Percentiles rank a stretch among this genome's conserved stretches.
Conservation (phyloP, 2,888 invertebrate genomes). For the Drosophila gaucha region DNA sequence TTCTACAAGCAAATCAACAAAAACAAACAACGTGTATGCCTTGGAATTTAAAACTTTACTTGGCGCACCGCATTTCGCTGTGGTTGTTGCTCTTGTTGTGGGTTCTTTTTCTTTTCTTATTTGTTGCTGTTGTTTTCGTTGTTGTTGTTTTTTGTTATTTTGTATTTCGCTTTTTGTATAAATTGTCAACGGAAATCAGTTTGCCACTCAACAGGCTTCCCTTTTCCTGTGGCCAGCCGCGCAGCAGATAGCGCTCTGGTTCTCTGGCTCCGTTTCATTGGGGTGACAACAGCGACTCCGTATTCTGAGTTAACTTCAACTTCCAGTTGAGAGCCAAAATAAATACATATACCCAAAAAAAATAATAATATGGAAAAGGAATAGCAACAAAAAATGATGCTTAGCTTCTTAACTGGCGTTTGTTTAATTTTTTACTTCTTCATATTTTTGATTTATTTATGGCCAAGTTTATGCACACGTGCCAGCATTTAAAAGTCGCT, state of each 20-base stretch:
- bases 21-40: conserved; percentile 75
- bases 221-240: conserved; percentile 76
- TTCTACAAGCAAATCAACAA: conserved; percentile 73
- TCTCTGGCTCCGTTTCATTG: conserved; percentile 30
- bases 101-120: conserved; percentile 3
- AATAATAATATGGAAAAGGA: conserved; percentile 2
- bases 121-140: conserved; percentile 19
- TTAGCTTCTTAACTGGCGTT: conserved; percentile 39
- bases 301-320: conserved; percentile 26
- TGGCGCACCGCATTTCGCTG: conserved; percentile 31
- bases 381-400: conserved; percentile 16
- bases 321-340: conserved; percentile 37
- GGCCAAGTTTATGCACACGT: conserved; percentile 65
- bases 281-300: conserved; percentile 44
- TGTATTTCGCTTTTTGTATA: conserved; percentile 58
- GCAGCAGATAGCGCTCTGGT: conserved; percentile 42
- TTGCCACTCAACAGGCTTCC: conserved; percentile 83
- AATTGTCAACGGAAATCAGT: conserved; percentile 82
- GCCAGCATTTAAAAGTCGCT: conserved; percentile 65
- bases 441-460: conserved; percentile 52
- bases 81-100: conserved; percentile 38
- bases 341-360: conserved; percentile 31
- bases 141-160: conserved; percentile 22
- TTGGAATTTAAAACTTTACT: conserved; percentile 76
- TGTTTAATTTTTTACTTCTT: conserved; percentile 24